A percentile compares a stretch with the other conserved stretches of the same genome.
Conservation (phyloP, 2,113 vertebrate genomes). For the Python bivittatus region DNA sequence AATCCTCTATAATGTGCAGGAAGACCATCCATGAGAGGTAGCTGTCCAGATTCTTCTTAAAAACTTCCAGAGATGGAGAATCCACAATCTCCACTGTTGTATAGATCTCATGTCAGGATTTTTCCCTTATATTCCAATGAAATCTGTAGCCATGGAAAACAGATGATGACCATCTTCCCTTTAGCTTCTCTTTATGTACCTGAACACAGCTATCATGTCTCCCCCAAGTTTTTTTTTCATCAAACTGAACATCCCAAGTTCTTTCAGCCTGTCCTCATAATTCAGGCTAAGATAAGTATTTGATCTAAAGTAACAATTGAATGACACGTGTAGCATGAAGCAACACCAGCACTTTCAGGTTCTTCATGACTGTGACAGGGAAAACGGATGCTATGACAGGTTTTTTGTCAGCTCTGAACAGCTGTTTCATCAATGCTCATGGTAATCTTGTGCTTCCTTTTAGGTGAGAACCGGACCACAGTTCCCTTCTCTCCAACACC, state of each 20-base stretch:
- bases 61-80: too few species aligned
- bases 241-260: background rate
- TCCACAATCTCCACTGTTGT: too few species aligned
- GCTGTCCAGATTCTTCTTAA: too few species aligned
- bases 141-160: too few species aligned
- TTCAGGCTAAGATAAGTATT: background rate
- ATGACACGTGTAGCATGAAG: background rate
- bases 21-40: too few species aligned
- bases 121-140: too few species aligned
- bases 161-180: background rate
- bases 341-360: background rate
- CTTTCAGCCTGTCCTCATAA: background rate
- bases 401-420: background rate
- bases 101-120: too few species aligned
- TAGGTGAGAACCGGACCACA: slow-evolving; percentile 64
- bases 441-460: background rate
- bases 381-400: background rate
- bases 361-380: background rate
- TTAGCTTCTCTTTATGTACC: background rate
- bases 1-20: too few species aligned
- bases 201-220: background rate
- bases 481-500: slow-evolving; percentile 43
- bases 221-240: background rate
- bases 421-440: background rate
- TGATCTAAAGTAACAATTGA: background rate